phyloP scores from a whole-genome alignment of 1,140 invertebrate genomes.

The Saccostrea echinata region DNA sequence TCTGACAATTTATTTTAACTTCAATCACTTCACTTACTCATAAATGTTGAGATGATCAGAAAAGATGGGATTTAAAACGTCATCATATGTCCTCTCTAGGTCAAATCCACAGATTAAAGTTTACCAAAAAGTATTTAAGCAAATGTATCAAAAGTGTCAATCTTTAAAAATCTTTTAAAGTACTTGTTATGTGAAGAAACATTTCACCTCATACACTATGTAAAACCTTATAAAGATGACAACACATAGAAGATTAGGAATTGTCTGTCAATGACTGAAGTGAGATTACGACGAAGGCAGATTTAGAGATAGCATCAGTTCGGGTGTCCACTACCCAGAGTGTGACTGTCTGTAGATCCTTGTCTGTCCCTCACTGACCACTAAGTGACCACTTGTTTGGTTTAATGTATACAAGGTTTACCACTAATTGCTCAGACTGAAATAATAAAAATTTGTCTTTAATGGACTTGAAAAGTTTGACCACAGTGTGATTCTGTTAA shows the following conservation, averaged over 20 bases:
- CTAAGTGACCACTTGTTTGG: slow-evolving; percentile 2
- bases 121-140: not conserved
- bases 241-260: not conserved
- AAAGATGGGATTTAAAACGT: not conserved
- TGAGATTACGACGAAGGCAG: not conserved
- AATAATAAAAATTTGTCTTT: not conserved
- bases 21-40: not conserved
- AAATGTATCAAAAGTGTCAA: slow-evolving; percentile 1
- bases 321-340: not conserved
- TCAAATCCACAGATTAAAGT: slow-evolving; percentile 23
- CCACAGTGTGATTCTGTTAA: slow-evolving; percentile 5
- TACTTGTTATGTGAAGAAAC: slow-evolving; percentile 18
- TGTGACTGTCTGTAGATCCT: not conserved
- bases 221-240: not conserved
- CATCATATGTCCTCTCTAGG: not conserved
- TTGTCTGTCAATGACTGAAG: not conserved
- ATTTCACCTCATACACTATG: not conserved
- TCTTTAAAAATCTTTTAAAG: not conserved
- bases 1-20: slow-evolving; percentile 2
- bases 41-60: not conserved
- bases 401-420: not conserved
- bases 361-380: slow-evolving; percentile 9
- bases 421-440: not conserved
- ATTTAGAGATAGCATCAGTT: slow-evolving; percentile 7
- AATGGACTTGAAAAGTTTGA: not conserved